These are phyloP conservation scores for Drosophila rhopaloa DNA, from an alignment of 1,140 invertebrate species.

Conservation along the genomic window DNA sequence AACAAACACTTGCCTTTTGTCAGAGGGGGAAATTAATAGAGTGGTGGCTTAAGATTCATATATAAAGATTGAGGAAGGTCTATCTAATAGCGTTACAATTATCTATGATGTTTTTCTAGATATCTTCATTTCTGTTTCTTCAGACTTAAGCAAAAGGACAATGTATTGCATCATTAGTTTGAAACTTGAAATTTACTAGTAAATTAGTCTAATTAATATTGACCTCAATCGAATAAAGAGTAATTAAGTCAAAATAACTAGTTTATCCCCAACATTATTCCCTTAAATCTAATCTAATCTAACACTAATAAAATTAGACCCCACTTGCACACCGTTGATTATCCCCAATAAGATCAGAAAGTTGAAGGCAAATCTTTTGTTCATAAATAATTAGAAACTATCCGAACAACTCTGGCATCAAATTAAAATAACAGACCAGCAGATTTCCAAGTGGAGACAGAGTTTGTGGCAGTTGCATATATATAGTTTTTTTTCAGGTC, in stretches of 20 bases:
- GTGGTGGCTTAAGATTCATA: too few species aligned
- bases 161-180: too few species aligned
- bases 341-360: slow-evolving; percentile 6
- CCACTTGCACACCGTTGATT: not conserved
- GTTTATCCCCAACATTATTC: not conserved
- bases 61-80: not conserved
- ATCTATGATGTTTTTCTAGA: not conserved
- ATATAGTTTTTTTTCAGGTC: slow-evolving; percentile 40
- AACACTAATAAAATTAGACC: not conserved
- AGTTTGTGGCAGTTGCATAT: slow-evolving; percentile 33
- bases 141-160: too few species aligned
- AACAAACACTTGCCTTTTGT: slow-evolving; percentile 70
- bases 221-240: not conserved
- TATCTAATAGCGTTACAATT: not conserved
- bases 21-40: not conserved
- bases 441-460: slow-evolving; percentile 44
- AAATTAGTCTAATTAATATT: not conserved
- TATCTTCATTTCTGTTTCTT: too few species aligned
- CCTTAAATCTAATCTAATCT: not conserved
- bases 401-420: slow-evolving; percentile 44
- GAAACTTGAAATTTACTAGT: too few species aligned
- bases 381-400: slow-evolving; percentile 50
- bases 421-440: slow-evolving; percentile 49
- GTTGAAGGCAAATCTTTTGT: slow-evolving; percentile 21
- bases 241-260: not conserved